Base-by-base conservation (phyloP, 2,888 invertebrate genomes). In the Drosophila vallismaia region DNA sequence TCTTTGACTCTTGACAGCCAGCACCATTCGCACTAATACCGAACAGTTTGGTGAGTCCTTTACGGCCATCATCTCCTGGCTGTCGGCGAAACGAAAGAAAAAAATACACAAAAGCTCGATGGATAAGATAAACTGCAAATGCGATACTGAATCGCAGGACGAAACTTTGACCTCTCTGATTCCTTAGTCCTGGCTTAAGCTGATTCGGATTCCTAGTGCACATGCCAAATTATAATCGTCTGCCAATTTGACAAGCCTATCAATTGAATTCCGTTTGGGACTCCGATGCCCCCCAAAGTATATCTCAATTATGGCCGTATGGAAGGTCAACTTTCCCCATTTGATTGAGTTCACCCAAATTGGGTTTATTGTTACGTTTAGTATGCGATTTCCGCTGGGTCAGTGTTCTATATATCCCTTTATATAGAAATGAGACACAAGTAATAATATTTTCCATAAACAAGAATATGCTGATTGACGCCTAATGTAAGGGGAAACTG, bases 221-320 rank as follows among this genome's bases (percentile, higher is more conserved):
- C 74, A 70, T 76, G 68, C 69, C 73, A 80, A 80, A 83, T 80
- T 86, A 80, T 83, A 75, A 71, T 71, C 53, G 82, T 83, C 83
- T 86, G 76, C 71, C 78, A 73, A 71, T 77, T 76, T 62, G 84
- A 69, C 81, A 72, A 58, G 77, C 84, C 63, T 76, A 83, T 83
- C 78, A 83, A 83, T 86, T 76, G 84, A 75, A 76, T 80, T 73
- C 68, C 63, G 48, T 54, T 56, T 64, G 45, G 54, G 54, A 67
- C 59, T 66, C 42, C 36, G 6, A 28, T 31, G 46, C 36, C 42
- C 44, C 51, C 51, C 26, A 45, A 36, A 58, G 51, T 59, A 74
- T 74, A 74, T 79, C 60, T 78, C 70, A 68, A 55, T 44, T 76
- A 49, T 54, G 55, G 31, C 44, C 14, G 24, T 33, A 33, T 33